Percentiles rank a stretch among this genome's conserved stretches.
phyloP scores from a whole-genome alignment of 2,888 invertebrate species.

The Xestoiulus laeticollis region DNA sequence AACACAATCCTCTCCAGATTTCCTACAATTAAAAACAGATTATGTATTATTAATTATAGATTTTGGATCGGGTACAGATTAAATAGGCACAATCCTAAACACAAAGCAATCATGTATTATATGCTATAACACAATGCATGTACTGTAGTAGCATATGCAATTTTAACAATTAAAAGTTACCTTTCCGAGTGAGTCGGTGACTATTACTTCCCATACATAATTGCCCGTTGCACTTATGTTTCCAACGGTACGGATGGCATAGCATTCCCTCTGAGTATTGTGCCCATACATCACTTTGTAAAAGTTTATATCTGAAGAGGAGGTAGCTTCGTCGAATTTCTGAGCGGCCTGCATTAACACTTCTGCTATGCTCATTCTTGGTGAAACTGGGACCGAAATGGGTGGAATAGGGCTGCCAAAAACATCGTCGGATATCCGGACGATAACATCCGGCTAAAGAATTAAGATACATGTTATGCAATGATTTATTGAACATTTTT shows the following conservation, averaged over 20 bases:
- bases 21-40: conserved; percentile 27
- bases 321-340: neutral
- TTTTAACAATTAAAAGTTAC: conserved; percentile 24
- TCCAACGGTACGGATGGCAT: conserved; percentile 44
- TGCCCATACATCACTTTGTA: conserved; percentile 40
- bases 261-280: conserved; percentile 25
- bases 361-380: conserved; percentile 45
- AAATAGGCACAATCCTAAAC: too few relatives aligned
- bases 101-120: too few relatives aligned
- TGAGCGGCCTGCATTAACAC: conserved; percentile 44
- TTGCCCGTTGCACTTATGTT: neutral
- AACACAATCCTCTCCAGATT: conserved; percentile 43
- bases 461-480: neutral
- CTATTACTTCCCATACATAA: conserved; percentile 46
- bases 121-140: too few relatives aligned
- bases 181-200: conserved; percentile 42
- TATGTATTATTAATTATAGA: neutral
- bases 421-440: conserved; percentile 39
- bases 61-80: too few relatives aligned
- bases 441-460: conserved; percentile 47
- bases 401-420: conserved; percentile 25
- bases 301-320: neutral
- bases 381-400: conserved; percentile 46
- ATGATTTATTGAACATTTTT: neutral
- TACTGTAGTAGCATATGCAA: too few relatives aligned